Conservation (phyloP, 2,113 vertebrate genomes). For the Maccullochella peelii region DNA sequence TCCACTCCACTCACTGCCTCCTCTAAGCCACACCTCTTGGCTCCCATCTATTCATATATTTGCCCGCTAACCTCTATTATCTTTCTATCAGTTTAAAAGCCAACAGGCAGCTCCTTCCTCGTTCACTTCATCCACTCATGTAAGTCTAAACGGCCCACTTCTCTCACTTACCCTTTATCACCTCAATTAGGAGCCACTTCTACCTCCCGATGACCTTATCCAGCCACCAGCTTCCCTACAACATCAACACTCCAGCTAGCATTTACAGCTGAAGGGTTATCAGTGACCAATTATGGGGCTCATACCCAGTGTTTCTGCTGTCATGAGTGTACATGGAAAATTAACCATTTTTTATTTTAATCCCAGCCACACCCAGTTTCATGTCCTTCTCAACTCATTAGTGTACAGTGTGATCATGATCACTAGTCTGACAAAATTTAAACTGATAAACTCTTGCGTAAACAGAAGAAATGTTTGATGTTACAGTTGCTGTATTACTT, state of each 20-base stretch:
- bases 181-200: constrained; percentile 1
- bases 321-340: not conserved
- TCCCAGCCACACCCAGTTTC: too few species aligned
- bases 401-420: not conserved
- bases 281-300: not conserved
- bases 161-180: constrained; percentile 5
- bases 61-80: not conserved
- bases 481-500: not conserved
- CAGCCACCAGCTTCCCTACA: not conserved
- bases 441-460: not conserved
- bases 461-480: not conserved
- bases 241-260: not conserved
- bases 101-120: not conserved
- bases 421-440: too few species aligned
- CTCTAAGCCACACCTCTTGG: constrained; percentile 11
- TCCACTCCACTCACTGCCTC: not conserved
- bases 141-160: constrained; percentile 5
- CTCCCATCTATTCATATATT: not conserved
- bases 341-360: too few species aligned
- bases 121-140: constrained; percentile 6
- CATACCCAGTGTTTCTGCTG: not conserved
- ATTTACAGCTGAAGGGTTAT: not conserved
- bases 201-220: not conserved
- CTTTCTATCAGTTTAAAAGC: not conserved
- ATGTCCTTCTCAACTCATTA: not conserved